Conservation (phyloP, 2,888 invertebrate genomes). For the Subacronicta megacephala region DNA sequence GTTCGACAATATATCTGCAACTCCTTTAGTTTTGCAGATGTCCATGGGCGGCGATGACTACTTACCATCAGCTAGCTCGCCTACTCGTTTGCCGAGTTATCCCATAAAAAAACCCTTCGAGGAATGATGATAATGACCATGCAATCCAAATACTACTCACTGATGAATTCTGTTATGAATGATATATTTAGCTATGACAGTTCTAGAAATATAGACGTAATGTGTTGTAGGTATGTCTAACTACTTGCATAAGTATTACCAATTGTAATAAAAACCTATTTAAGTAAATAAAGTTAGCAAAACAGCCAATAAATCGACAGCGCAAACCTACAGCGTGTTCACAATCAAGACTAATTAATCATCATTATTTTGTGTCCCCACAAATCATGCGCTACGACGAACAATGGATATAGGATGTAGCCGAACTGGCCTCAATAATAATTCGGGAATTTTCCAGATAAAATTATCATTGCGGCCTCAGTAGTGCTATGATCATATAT, state of each 20-base stretch:
- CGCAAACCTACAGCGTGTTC: slow-evolving; percentile 25
- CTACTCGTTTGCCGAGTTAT: too few species aligned
- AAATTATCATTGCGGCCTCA: slow-evolving; percentile 18
- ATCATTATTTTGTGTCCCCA: slow-evolving; percentile 41
- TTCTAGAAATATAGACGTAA: too few species aligned
- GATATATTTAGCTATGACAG: too few species aligned
- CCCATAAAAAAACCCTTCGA: too few species aligned
- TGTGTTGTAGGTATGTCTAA: too few species aligned
- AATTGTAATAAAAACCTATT: background rate
- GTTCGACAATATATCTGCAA: too few species aligned
- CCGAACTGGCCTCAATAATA: slow-evolving; percentile 5
- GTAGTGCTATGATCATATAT: slow-evolving; percentile 3
- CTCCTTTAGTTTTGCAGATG: too few species aligned
- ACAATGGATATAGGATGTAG: slow-evolving; percentile 26
- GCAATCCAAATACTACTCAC: too few species aligned
- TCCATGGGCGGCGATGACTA: too few species aligned
- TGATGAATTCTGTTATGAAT: too few species aligned
- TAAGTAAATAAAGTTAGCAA: background rate
- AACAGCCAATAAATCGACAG: slow-evolving; percentile 28
- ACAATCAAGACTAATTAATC: slow-evolving; percentile 46
- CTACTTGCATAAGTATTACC: background rate
- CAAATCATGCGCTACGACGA: slow-evolving; percentile 14
- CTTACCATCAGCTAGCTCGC: too few species aligned
- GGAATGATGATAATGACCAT: too few species aligned
- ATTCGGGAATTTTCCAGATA: slow-evolving; percentile 12